Percentiles rank a stretch among this genome's conserved stretches.
Evolutionary conservation across 2,797 vertebrate genomes (phyloP).

Genomic region (Cichlasoma orientale): DNA sequence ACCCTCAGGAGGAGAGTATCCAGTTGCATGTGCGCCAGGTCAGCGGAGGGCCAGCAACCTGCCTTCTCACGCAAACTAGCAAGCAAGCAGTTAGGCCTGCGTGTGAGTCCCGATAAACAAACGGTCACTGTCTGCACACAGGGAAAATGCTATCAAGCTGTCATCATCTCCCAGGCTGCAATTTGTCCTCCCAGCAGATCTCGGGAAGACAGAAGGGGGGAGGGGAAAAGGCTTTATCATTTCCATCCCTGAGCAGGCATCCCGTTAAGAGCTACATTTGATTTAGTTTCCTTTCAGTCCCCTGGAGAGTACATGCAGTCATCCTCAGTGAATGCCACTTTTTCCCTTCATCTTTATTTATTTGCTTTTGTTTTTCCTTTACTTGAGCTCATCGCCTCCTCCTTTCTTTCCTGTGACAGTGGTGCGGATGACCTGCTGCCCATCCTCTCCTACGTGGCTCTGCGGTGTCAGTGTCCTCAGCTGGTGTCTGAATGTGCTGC

Average conservation of each 20-base stretch:
- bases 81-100: conserved; percentile 45
- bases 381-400: neutral
- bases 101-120: conserved; percentile 73
- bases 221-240: conserved; percentile 34
- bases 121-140: conserved; percentile 63
- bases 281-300: conserved; percentile 35
- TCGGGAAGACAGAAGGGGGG: neutral
- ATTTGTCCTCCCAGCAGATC: conserved; percentile 62
- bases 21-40: conserved; percentile 60
- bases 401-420: conserved; percentile 64
- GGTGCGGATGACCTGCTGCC: conserved; percentile 94
- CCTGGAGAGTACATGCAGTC: conserved; percentile 19
- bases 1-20: conserved; percentile 62
- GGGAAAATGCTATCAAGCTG: conserved; percentile 63
- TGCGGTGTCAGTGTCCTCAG: conserved; percentile 88
- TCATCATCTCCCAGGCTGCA: conserved; percentile 59
- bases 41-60: conserved; percentile 50
- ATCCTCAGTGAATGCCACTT: conserved; percentile 23
- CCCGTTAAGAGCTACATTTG: conserved; percentile 37
- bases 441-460: conserved; percentile 92
- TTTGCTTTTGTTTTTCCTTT: conserved; percentile 14
- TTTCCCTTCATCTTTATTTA: conserved; percentile 5
- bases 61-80: conserved; percentile 77
- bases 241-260: conserved; percentile 49
- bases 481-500: conserved; percentile 92